Evolutionary conservation across 2,797 vertebrate genomes (phyloP), one percentile per base, ranked within the genome.

Genomic region (Octomys mimax): DNA sequence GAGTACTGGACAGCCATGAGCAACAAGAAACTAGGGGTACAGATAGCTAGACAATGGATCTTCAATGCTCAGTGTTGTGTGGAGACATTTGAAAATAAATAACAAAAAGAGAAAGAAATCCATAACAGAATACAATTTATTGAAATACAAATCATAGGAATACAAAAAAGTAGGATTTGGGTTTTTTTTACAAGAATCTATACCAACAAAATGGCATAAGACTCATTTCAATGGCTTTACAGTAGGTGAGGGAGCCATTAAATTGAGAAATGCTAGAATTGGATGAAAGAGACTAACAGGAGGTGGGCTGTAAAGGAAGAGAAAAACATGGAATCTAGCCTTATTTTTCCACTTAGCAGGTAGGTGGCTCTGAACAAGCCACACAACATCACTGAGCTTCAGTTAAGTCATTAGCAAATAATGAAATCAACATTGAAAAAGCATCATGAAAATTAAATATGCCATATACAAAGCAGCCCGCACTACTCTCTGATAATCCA

Each of bases 141-240:
- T 79, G 12, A 93, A 91, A 95, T 89, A 77, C 33, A 86, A 89
- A 94, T 87, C 28, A 84, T 0, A 84, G 24, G 10, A 89, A 91
- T 19, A 42, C 54, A 66, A 79, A 88, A 31, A n/a, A 77, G 33
- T 73, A 82, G 19, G 21, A 6, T 8, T 24, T 39, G 33, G 28
- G 2, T 39, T 39, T 9, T 83, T 87, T 91, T 83, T 52, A 64
- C 1, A 83, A 93, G 77, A 91, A 91, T 78, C 28, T 18, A n/a
- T n/a, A 73, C 80, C 54, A 87, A 87, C 6, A 59, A 83, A 91
- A 75, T 36, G 42, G 81, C 57, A 61, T 8, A 61, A 83, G 49
- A 52, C 1, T 95, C 54, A 2, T 75, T 77, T 68, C 18, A 89
- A 81, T 75, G 49, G n/a, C 81, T 89, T 83, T 62, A 49, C 52